Evolutionary conservation across 2,113 vertebrate genomes (phyloP).

Genomic region (Megaleporinus macrocephalus): DNA sequence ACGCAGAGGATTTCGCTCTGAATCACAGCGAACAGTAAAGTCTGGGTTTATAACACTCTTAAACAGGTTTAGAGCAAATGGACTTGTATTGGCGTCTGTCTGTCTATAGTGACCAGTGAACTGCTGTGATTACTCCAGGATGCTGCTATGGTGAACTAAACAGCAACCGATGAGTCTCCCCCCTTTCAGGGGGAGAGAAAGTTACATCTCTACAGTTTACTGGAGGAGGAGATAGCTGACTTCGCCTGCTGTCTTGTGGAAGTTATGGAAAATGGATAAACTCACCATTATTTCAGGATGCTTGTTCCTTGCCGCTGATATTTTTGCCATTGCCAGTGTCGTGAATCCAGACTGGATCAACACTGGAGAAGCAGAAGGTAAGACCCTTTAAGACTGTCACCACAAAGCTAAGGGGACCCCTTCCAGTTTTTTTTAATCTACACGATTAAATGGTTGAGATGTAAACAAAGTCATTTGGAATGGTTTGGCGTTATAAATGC

Average conservation of each 20-base stretch:
- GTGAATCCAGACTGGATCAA: constrained; percentile 97
- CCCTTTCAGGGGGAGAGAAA: constrained; percentile 29
- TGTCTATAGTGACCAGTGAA: background rate
- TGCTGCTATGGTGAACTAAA: background rate
- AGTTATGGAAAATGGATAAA: constrained; percentile 89
- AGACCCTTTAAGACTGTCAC: constrained; percentile 47
- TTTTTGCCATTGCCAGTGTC: constrained; percentile 96
- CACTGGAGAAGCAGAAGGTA: constrained; percentile 90
- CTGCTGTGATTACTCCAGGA: background rate
- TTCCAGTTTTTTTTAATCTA: too few species aligned
- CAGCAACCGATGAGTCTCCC: constrained; percentile 23
- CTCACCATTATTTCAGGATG: constrained; percentile 96
- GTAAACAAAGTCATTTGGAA: too few species aligned
- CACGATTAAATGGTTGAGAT: too few species aligned
- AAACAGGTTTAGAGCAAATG: too few species aligned
- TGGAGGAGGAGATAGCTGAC: background rate
- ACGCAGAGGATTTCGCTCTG: background rate
- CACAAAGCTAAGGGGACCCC: background rate
- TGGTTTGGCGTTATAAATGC: too few species aligned
- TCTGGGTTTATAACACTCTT: background rate
- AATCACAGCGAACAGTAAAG: too few species aligned
- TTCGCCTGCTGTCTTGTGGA: background rate
- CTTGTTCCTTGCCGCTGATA: constrained; percentile 93
- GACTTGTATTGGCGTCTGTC: too few species aligned
- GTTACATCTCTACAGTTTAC: constrained; percentile 14